Percentiles rank a stretch among this genome's conserved stretches.
Conservation (phyloP, 2,113 vertebrate genomes). For the Dolichotis patagonum region DNA sequence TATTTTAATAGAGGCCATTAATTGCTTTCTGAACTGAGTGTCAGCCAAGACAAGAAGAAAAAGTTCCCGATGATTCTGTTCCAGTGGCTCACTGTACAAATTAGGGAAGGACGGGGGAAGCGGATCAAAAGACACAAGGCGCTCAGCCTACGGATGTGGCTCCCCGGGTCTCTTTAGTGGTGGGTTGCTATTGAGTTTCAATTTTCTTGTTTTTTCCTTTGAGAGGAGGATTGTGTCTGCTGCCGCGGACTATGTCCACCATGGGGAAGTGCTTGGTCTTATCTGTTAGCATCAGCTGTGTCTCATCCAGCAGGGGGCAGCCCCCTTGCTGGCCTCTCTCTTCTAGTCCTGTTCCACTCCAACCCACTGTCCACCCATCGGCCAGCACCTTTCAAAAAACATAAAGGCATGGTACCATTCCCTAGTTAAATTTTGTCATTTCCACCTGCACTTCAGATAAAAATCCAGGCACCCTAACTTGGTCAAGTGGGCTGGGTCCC, state of each 20-base stretch:
- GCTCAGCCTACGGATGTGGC: neutral
- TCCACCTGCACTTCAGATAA: neutral
- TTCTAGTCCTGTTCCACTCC: neutral
- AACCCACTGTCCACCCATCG: neutral
- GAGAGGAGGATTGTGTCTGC: neutral
- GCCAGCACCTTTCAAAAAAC: neutral
- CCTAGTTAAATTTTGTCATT: neutral
- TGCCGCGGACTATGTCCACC: neutral
- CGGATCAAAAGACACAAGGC: neutral
- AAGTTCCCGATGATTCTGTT: neutral
- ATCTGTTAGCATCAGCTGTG: neutral
- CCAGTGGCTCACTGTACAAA: neutral
- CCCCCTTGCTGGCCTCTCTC: neutral
- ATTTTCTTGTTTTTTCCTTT: neutral
- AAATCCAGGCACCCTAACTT: neutral
- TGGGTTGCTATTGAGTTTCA: neutral
- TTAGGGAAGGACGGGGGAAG: neutral
- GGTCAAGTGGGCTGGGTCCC: neutral
- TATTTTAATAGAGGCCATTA: conserved; percentile 10
- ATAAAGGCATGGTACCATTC: neutral
- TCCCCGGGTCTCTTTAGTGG: neutral
- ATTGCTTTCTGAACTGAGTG: conserved; percentile 32
- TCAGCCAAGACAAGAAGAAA: neutral
- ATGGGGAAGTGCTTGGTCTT: neutral
- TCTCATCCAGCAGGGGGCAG: neutral